phyloP scores from a whole-genome alignment of 2,888 invertebrate species.

The Polydrusus tereticollis region DNA sequence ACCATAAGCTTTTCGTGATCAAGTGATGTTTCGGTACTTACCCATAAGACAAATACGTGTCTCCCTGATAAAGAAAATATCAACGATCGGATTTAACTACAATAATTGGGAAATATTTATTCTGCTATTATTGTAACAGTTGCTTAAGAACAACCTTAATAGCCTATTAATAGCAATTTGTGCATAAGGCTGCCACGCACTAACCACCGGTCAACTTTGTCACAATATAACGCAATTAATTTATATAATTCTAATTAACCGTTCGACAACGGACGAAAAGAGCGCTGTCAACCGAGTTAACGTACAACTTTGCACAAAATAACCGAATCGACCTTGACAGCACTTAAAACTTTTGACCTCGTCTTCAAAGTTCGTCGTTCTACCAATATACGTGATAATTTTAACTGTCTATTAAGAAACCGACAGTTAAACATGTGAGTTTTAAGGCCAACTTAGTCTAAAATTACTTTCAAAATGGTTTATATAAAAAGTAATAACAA shows the following conservation, averaged over 20 bases:
- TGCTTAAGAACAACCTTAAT: no score
- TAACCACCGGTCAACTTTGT: neutral
- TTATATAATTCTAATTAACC: neutral
- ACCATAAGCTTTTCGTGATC: no score
- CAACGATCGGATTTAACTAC: no score
- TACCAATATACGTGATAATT: conserved; percentile 16
- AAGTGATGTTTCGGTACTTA: no score
- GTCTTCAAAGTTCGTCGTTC: conserved; percentile 27
- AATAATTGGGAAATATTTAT: no score
- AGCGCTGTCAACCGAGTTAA: neutral
- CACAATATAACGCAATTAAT: neutral
- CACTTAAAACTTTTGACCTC: conserved; percentile 18
- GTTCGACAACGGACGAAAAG: neutral
- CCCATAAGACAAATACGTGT: no score
- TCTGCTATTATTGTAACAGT: no score
- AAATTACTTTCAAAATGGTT: conserved; percentile 26
- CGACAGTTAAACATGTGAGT: conserved; percentile 20
- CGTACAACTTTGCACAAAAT: neutral
- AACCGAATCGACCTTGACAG: conserved; percentile 9
- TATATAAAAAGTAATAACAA: conserved; percentile 20
- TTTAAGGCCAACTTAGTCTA: conserved; percentile 17
- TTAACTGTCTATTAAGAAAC: conserved; percentile 19
- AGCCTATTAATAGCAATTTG: no score
- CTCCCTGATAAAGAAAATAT: no score
- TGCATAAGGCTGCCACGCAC: no score